Evolutionary conservation across 2,888 invertebrate genomes (phyloP), one percentile per base, ranked within the genome.

Genomic region (Caenorhabditis sp.): DNA sequence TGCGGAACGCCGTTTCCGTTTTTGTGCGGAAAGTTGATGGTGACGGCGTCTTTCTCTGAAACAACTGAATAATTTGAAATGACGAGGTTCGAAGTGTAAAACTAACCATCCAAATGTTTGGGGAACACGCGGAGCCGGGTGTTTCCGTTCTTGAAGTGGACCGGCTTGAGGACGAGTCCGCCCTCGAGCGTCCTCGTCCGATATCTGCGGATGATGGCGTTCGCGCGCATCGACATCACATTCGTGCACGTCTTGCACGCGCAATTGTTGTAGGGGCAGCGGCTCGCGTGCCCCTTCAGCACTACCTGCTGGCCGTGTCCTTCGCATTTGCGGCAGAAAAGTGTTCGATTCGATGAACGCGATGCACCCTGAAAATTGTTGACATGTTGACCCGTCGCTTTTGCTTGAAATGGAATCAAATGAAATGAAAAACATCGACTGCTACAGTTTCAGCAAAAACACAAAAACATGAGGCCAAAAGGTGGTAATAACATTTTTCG

Each of bases 221-320:
- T 88, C 24, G 88, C 88, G 22, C 88, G 77, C 87, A 88, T 87
- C 20, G 84, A 83, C 88, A 88, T 88, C 68, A 88, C 88, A 70
- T 88, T 88, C 5, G 86, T 78, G 74, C 88, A 88, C 73, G 88
- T 87, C 70, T 88, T 87, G 74, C 88, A 88, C n/a, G 79, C 76
- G 71, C 88, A 88, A 41, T 83, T 87, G 77, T 88, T 87, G 76
- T 79, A 88, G 1, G 87, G 89, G 62, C 88, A 88, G 24, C 81
- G 78, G 37, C 83, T 83, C 2, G 89, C 89, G 74, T 88, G 88
- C 5, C 88, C 88, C 65, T 88, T 88, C n/a, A 88, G 79, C 15
- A 87, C 85, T 20, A 85, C 85, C 68, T 84, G 80, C 35, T 81
- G 82, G 13, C 87, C 89, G 68, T 88, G 88, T 20, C 85, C 85